Conservation (phyloP, 2,113 vertebrate genomes). For the Protobothrops flavoviridis region DNA sequence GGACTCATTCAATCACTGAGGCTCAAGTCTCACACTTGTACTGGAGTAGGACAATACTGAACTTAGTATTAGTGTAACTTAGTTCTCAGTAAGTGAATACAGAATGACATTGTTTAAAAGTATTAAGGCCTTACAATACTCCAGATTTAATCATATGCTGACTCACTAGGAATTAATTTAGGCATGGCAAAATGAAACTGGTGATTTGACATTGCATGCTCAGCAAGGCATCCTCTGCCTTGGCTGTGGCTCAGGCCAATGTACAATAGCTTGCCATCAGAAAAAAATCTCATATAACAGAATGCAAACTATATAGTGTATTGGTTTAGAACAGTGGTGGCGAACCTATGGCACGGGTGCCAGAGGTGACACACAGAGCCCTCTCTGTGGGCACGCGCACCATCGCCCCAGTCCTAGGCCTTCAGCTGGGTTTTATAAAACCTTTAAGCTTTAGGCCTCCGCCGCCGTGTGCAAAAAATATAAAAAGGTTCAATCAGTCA, state of each 20-base stretch:
- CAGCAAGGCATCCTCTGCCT: not conserved
- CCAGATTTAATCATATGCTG: not conserved
- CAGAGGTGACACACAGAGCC: too few species aligned
- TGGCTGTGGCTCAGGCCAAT: not conserved
- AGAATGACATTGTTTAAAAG: not conserved
- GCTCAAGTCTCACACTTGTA: not conserved
- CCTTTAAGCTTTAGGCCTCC: too few species aligned
- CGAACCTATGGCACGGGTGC: too few species aligned
- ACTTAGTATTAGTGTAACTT: not conserved
- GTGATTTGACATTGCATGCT: not conserved
- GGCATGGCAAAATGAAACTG: not conserved
- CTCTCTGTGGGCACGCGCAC: too few species aligned
- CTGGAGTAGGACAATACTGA: not conserved
- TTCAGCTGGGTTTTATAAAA: too few species aligned
- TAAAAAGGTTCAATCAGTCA: too few species aligned
- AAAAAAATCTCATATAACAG: not conserved
- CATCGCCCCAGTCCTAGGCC: too few species aligned
- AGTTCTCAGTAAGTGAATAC: not conserved
- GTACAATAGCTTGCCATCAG: not conserved
- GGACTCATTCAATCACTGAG: not conserved
- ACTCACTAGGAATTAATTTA: not conserved
- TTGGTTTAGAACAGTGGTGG: not conserved
- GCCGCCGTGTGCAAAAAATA: too few species aligned
- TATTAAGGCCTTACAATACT: not conserved
- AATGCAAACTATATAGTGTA: not conserved